phyloP scores from a whole-genome alignment of 2,113 vertebrate genomes.

The Pycnonotus jocosus region DNA sequence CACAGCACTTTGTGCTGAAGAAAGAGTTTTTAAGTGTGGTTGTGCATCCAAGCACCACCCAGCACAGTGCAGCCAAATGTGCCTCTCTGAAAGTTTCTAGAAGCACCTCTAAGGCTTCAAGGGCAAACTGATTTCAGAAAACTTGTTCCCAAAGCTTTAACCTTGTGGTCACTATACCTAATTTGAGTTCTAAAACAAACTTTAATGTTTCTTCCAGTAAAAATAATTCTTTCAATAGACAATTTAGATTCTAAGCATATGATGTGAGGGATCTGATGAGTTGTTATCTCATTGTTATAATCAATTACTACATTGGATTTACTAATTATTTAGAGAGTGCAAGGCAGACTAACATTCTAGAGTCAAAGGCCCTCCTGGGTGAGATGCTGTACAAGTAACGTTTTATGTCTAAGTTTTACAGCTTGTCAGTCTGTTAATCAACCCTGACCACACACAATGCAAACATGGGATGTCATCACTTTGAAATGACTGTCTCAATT shows the following conservation, averaged over 20 bases:
- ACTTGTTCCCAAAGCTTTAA: background rate
- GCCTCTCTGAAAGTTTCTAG: background rate
- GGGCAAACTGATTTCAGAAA: background rate
- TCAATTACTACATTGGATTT: background rate
- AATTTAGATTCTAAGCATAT: background rate
- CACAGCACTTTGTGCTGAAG: background rate
- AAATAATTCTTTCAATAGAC: background rate
- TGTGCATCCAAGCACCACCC: background rate
- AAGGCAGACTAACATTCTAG: background rate
- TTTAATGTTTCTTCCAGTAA: background rate
- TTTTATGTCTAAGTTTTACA: background rate
- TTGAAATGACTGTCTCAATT: background rate
- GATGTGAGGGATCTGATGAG: background rate
- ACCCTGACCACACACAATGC: background rate
- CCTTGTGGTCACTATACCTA: background rate
- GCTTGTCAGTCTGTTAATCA: background rate
- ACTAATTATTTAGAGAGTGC: background rate
- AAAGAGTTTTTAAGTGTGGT: background rate
- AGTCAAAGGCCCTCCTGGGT: background rate
- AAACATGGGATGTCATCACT: background rate
- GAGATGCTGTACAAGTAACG: background rate
- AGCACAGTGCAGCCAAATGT: background rate
- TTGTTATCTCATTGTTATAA: background rate
- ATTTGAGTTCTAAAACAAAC: background rate
- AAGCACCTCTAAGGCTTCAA: background rate